Conservation (phyloP, 2,888 invertebrate genomes). For the Allophyes oxyacanthae region DNA sequence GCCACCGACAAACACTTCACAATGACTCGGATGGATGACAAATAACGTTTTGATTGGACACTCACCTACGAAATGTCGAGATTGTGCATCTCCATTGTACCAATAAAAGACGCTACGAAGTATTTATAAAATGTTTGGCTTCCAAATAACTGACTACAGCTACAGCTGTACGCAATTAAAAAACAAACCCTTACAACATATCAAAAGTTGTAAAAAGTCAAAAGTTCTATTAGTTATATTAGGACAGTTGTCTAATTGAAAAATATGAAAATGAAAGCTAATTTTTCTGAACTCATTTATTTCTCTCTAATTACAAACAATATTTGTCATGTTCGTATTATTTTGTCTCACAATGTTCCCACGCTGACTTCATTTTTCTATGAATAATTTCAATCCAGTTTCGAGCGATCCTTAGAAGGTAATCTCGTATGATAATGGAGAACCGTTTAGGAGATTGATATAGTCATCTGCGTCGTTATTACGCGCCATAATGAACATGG, state of each 20-base stretch:
- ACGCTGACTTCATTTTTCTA: conserved; percentile 40
- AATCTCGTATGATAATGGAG: conserved; percentile 76
- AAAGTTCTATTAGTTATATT: no score
- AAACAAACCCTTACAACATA: neutral
- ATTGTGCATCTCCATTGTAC: conserved; percentile 60
- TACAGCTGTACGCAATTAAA: neutral
- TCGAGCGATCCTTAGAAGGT: conserved; percentile 51
- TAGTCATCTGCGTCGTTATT: conserved; percentile 84
- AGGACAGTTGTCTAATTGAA: neutral
- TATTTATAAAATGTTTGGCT: neutral
- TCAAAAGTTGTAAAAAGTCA: no score
- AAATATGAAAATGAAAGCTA: neutral
- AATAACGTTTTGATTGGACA: conserved; percentile 88
- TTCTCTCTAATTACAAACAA: conserved; percentile 25
- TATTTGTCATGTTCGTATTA: conserved; percentile 20
- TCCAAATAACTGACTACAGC: neutral
- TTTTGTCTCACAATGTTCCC: conserved; percentile 19
- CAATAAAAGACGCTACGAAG: conserved; percentile 12
- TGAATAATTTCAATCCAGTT: conserved; percentile 59
- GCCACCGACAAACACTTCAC: conserved; percentile 84
- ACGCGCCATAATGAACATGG: conserved; percentile 82
- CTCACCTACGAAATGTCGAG: conserved; percentile 68
- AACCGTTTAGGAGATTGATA: conserved; percentile 78
- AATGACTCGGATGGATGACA: conserved; percentile 87
- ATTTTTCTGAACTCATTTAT: neutral